A percentile compares a stretch with the other conserved stretches of the same genome.
phyloP scores from a whole-genome alignment of 2,113 vertebrate species.

The Helogale parvula region DNA sequence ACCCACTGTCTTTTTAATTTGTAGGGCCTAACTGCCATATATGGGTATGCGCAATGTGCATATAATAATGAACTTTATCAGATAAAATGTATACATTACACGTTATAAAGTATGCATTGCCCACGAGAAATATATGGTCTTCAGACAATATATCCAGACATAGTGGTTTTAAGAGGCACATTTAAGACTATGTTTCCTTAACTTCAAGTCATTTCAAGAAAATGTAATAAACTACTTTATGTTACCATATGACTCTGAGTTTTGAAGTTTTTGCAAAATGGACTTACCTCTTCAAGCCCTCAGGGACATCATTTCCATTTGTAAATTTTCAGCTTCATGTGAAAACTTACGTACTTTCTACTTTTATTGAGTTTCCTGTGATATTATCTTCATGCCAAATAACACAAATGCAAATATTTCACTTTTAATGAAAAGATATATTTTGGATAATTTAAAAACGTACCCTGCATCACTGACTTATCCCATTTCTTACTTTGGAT shows the following conservation, averaged over 20 bases:
- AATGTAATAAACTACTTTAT: not conserved
- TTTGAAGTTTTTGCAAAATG: not conserved
- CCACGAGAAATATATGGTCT: not conserved
- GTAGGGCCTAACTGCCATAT: not conserved
- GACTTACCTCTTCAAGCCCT: not conserved
- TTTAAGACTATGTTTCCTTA: not conserved
- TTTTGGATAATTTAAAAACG: not conserved
- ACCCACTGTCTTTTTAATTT: not conserved
- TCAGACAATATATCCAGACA: not conserved
- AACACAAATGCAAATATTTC: not conserved
- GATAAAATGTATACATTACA: not conserved
- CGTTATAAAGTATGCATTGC: not conserved
- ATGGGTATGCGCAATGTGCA: not conserved
- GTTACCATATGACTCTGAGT: not conserved
- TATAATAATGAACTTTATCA: not conserved
- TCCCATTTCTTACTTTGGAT: not conserved
- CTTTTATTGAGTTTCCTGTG: not conserved
- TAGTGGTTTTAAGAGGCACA: not conserved
- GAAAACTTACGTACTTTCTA: not conserved
- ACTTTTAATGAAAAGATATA: not conserved
- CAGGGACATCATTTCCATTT: not conserved
- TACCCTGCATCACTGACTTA: not conserved
- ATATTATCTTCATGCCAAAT: not conserved
- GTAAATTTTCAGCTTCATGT: not conserved
- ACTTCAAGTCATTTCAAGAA: not conserved